Evolutionary conservation across 2,888 invertebrate species (phyloP).

Genomic region (Chirona hameri): DNA sequence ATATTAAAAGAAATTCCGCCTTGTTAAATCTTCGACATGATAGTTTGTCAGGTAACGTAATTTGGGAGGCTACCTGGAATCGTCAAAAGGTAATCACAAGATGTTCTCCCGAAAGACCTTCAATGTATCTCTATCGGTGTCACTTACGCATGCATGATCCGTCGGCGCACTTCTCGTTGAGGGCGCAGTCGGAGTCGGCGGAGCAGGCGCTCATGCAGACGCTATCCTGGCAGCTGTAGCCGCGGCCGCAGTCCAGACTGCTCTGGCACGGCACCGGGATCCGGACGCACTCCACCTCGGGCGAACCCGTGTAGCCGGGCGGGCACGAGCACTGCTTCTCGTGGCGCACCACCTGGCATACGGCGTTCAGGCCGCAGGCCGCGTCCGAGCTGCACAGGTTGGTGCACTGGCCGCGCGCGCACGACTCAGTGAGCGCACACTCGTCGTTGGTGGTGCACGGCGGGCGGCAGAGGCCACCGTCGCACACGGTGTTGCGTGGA

Average conservation of each 20-base stretch:
- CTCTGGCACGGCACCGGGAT: constrained; percentile 39
- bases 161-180: constrained; percentile 81
- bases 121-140: background rate
- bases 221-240: constrained; percentile 71
- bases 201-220: constrained; percentile 75
- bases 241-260: constrained; percentile 54
- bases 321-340: constrained; percentile 91
- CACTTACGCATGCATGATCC: constrained; percentile 74
- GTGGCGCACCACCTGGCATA: constrained; percentile 87
- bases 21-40: too few species aligned
- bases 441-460: constrained; percentile 43
- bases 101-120: background rate
- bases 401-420: constrained; percentile 43
- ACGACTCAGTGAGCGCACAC: constrained; percentile 43
- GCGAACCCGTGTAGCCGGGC: constrained; percentile 82
- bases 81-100: background rate
- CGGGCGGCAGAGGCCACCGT: constrained; percentile 76
- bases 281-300: constrained; percentile 55
- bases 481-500: constrained; percentile 68
- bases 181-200: constrained; percentile 75
- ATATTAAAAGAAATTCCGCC: too few species aligned
- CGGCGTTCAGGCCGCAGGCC: constrained; percentile 81
- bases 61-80: too few species aligned
- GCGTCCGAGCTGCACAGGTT: constrained; percentile 39
- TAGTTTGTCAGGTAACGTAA: too few species aligned